Evolutionary conservation across 2,797 vertebrate genomes (phyloP), one percentile per base, ranked within the genome.

Genomic region (Muscicapa comitata): DNA sequence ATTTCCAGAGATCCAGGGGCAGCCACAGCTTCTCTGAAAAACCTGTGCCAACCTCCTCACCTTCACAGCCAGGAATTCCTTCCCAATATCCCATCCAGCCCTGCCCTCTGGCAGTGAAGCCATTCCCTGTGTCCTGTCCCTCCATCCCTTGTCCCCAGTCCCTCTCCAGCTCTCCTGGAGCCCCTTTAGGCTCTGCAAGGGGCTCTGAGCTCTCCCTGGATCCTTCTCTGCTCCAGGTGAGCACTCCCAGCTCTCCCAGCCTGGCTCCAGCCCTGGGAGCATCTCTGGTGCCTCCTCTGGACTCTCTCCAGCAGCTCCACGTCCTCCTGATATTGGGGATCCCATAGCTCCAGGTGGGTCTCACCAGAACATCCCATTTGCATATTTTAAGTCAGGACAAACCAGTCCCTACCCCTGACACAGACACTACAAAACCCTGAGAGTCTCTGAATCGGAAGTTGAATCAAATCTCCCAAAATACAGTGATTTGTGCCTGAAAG

Each of bases 11-110:
- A 63, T 71, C 55, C 38, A 53, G 66, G 26, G 8, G 3, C 25
- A 70, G 48, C 9, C 73, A 70, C 57, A 48, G 42, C 35, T 55
- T 3, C 55, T 48, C 55, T 40, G 17, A 11, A 7, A 0, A 65
- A 0, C 7, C 51, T 65, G 0, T 20, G 3, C 53, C 42, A 65
- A 9, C 17, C 7, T 31, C 9, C 0, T 11, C 61, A n/a, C 12
- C 11, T 7, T 70, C 35, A 6, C 10, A 63, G 26, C 0, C 0
- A 55, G 0, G 0, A n/a, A 63, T 50, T 37, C 23, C 26, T n/a
- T 10, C 43, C n/a, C 43, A 57, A 28, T 11, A 24, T 78, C 50
- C 31, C 66, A 70, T 16, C 51, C 0, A 8, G 2, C 26, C 59
- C 51, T 50, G 21, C 37, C 9, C 23, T n/a, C 14, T 58, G 14